Evolutionary conservation across 2,888 invertebrate genomes (phyloP).

Genomic region (Meliscaeva auricollis): DNA sequence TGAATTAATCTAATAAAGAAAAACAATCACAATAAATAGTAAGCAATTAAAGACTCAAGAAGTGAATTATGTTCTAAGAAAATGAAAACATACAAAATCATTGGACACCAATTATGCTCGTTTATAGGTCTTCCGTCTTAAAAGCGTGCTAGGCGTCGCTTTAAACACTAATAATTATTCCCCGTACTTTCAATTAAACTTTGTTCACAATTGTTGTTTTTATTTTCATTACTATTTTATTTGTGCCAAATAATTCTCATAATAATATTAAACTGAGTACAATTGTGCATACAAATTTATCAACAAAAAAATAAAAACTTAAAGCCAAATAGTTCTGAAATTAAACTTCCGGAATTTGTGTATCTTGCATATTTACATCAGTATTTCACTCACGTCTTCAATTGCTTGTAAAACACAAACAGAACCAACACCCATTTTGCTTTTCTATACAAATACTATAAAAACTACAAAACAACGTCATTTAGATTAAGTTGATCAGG

Average conservation of each 20-base stretch:
- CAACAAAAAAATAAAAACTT: neutral
- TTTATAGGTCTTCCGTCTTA: constrained; percentile 36
- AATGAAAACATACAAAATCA: neutral
- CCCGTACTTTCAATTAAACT: constrained; percentile 40
- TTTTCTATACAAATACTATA: neutral
- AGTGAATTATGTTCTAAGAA: too few species aligned
- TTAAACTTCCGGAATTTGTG: constrained; percentile 42
- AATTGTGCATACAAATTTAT: constrained; percentile 43
- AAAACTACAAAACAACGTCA: constrained; percentile 24
- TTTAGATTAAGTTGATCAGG: constrained; percentile 18
- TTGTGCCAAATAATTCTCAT: constrained; percentile 31
- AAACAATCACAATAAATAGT: too few species aligned
- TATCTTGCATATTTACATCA: constrained; percentile 10
- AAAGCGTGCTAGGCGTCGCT: constrained; percentile 16
- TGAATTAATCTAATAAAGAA: too few species aligned
- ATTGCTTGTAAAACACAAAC: constrained; percentile 15
- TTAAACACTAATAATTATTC: constrained; percentile 27
- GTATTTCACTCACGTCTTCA: constrained; percentile 45
- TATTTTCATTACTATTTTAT: neutral
- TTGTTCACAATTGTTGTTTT: neutral
- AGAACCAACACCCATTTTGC: neutral
- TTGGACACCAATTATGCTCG: neutral
- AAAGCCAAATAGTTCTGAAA: constrained; percentile 30
- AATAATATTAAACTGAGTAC: constrained; percentile 24
- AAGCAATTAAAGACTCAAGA: too few species aligned